Percentiles rank a stretch among this genome's conserved stretches.
phyloP scores from a whole-genome alignment of 2,113 vertebrate genomes.

The Lasiurus cinereus region DNA sequence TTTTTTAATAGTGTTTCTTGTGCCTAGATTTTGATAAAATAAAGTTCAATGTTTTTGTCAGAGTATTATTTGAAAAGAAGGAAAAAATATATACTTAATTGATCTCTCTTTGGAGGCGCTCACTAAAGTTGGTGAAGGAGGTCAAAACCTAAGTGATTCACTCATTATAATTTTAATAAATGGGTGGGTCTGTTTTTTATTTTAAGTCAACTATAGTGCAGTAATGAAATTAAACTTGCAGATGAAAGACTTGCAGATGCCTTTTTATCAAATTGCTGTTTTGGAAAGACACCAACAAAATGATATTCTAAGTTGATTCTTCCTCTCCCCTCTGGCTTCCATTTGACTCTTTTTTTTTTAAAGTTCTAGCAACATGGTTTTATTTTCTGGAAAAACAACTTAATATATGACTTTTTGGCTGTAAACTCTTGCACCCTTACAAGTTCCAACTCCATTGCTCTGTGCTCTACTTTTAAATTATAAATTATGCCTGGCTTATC shows the following conservation, averaged over 20 bases:
- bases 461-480: neutral
- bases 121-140: constrained; percentile 36
- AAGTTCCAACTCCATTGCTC: neutral
- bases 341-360: constrained; percentile 66
- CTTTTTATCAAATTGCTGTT: constrained; percentile 74
- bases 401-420: neutral
- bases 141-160: constrained; percentile 71
- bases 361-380: constrained; percentile 52
- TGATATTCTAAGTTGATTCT: constrained; percentile 20
- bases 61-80: constrained; percentile 40
- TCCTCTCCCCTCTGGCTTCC: neutral
- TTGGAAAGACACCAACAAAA: constrained; percentile 68
- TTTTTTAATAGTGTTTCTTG: constrained; percentile 60
- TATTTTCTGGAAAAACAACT: constrained; percentile 48
- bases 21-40: constrained; percentile 56
- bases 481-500: neutral
- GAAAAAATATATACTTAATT: constrained; percentile 51
- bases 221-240: constrained; percentile 77
- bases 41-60: constrained; percentile 45
- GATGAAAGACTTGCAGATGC: constrained; percentile 60
- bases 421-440: neutral
- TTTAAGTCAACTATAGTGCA: constrained; percentile 61
- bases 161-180: constrained; percentile 80
- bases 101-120: constrained; percentile 68
- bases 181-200: constrained; percentile 75